Conservation (phyloP, 2,113 vertebrate species). For the Elachura formosa region DNA sequence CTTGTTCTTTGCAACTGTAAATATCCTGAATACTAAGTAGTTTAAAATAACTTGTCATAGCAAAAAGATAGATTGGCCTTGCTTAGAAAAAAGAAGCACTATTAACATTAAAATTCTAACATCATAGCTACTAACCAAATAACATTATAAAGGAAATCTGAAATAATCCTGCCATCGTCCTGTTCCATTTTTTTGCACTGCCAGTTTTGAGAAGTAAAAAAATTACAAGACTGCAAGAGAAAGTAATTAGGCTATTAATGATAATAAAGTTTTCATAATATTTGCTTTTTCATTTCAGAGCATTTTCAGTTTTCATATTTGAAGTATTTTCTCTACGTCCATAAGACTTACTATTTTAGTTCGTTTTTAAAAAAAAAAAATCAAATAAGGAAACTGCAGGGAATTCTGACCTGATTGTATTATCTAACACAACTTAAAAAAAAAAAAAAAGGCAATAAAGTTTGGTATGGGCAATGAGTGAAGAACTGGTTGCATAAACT, state of each 20-base stretch:
- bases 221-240: not conserved
- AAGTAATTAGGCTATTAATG: not conserved
- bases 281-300: not conserved
- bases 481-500: not conserved
- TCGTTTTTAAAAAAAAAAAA: accelerated
- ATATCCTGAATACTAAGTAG: slow-evolving; percentile 76
- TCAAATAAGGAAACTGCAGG: not conserved
- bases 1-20: slow-evolving; percentile 77
- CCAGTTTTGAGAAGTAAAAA: not conserved
- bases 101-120: slow-evolving; percentile 29
- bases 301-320: not conserved
- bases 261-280: not conserved
- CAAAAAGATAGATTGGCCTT: slow-evolving; percentile 78
- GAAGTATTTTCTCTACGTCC: not conserved
- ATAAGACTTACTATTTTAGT: not conserved
- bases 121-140: not conserved
- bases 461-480: not conserved
- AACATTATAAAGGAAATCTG: not conserved
- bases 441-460: accelerated
- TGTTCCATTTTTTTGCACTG: not conserved
- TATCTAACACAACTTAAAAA: not conserved
- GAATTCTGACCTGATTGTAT: not conserved
- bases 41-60: slow-evolving; percentile 73
- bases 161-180: not conserved
- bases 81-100: slow-evolving; percentile 65